Percentiles rank a stretch among this genome's conserved stretches.
Conservation (phyloP, 2,888 invertebrate species). For the Asteroscopus sphinx region DNA sequence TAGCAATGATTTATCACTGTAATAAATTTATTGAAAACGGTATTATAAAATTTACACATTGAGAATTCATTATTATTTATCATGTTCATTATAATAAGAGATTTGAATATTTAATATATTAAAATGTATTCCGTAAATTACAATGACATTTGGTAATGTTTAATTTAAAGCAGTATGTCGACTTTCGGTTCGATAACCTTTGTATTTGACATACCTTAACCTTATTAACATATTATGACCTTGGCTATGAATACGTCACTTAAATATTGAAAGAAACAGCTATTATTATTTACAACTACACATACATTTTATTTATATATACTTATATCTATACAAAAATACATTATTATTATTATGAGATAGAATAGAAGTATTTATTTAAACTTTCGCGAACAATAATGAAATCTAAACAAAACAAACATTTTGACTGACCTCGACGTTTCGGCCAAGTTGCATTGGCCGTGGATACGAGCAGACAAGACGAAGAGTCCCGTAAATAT, state of each 20-base stretch:
- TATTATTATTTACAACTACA: not conserved
- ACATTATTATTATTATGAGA: too few species aligned
- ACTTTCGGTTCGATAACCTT: slow-evolving; percentile 28
- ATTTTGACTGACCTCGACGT: too few species aligned
- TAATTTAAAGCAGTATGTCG: not conserved
- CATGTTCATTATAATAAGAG: slow-evolving; percentile 17
- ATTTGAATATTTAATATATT: slow-evolving; percentile 28
- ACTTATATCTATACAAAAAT: too few species aligned
- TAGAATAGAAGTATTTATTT: too few species aligned
- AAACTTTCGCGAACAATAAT: too few species aligned
- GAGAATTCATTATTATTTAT: slow-evolving; percentile 26
- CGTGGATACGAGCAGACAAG: too few species aligned
- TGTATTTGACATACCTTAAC: slow-evolving; percentile 3
- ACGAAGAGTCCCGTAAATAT: too few species aligned
- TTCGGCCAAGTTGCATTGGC: too few species aligned
- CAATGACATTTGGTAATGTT: slow-evolving; percentile 5
- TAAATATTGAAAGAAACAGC: too few species aligned
- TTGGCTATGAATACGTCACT: slow-evolving; percentile 27
- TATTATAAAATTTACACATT: slow-evolving; percentile 19
- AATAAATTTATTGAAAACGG: slow-evolving; percentile 48
- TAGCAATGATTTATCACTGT: slow-evolving; percentile 26
- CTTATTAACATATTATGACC: slow-evolving; percentile 15
- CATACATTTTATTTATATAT: too few species aligned
- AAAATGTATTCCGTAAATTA: slow-evolving; percentile 14
- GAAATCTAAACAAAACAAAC: too few species aligned